Evolutionary conservation across 2,888 invertebrate genomes (phyloP).

Genomic region (Rosalia funebris): DNA sequence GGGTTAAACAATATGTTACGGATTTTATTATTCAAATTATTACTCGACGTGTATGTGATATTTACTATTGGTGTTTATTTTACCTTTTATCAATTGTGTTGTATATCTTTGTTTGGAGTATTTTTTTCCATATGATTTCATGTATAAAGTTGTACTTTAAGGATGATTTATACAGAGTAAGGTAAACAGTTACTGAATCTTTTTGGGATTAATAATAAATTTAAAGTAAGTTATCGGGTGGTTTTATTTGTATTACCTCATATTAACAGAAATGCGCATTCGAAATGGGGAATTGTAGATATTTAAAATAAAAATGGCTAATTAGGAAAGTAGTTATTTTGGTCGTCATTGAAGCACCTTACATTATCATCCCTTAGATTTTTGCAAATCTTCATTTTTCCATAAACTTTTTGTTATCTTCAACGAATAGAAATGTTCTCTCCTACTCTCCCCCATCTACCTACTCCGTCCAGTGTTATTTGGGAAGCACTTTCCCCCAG

Average conservation of each 20-base stretch:
- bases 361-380: too few relatives aligned
- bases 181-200: background rate
- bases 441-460: too few relatives aligned
- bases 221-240: background rate
- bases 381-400: too few relatives aligned
- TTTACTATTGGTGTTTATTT: constrained; percentile 17
- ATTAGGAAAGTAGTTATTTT: too few relatives aligned
- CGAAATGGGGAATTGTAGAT: too few relatives aligned
- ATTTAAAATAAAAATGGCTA: too few relatives aligned
- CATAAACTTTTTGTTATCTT: too few relatives aligned
- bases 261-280: too few relatives aligned
- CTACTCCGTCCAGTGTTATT: too few relatives aligned
- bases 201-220: background rate
- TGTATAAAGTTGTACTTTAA: background rate
- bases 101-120: background rate
- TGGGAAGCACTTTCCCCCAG: too few relatives aligned
- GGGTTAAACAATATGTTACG: constrained; percentile 8
- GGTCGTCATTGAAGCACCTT: too few relatives aligned
- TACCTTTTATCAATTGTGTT: background rate
- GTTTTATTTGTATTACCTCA: constrained; percentile 1
- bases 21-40: constrained; percentile 16
- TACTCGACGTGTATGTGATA: constrained; percentile 21
- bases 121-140: background rate
- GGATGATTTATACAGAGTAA: background rate
- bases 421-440: too few relatives aligned